phyloP scores from a whole-genome alignment of 2,797 vertebrate genomes.

The Podargus strigoides region DNA sequence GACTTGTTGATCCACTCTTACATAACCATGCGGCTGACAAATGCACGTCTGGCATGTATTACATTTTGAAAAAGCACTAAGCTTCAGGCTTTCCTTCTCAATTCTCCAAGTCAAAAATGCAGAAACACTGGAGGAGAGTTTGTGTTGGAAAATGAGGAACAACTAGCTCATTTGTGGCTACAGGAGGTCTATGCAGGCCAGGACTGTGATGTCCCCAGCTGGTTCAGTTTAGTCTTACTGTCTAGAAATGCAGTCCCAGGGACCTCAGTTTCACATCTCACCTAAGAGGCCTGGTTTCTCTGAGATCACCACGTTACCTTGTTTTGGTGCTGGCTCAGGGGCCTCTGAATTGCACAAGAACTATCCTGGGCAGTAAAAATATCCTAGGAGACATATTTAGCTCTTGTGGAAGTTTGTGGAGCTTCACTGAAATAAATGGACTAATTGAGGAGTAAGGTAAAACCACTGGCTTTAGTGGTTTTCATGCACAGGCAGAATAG shows the following conservation, averaged over 20 bases:
- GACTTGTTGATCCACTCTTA: not conserved
- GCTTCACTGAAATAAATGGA: slow-evolving; percentile 4
- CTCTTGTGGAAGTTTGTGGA: not conserved
- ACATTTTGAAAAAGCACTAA: not conserved
- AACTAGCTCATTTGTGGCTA: not conserved
- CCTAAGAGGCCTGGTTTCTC: not conserved
- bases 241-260: not conserved
- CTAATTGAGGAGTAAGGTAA: slow-evolving; percentile 43
- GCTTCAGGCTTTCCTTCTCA: not conserved
- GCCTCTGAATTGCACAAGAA: not conserved
- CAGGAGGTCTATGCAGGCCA: not conserved
- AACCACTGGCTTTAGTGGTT: slow-evolving; percentile 11
- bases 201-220: not conserved
- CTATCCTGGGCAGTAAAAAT: not conserved
- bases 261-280: not conserved
- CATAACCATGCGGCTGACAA: not conserved
- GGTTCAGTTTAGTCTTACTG: not conserved
- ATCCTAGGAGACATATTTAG: not conserved
- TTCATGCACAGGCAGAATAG: not conserved
- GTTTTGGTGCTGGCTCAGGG: not conserved
- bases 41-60: not conserved
- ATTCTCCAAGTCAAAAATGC: not conserved
- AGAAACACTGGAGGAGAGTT: not conserved
- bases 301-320: not conserved
- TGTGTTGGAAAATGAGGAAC: not conserved